Conservation (phyloP, 2,888 invertebrate genomes). For the Gisinianus flammeolus region DNA sequence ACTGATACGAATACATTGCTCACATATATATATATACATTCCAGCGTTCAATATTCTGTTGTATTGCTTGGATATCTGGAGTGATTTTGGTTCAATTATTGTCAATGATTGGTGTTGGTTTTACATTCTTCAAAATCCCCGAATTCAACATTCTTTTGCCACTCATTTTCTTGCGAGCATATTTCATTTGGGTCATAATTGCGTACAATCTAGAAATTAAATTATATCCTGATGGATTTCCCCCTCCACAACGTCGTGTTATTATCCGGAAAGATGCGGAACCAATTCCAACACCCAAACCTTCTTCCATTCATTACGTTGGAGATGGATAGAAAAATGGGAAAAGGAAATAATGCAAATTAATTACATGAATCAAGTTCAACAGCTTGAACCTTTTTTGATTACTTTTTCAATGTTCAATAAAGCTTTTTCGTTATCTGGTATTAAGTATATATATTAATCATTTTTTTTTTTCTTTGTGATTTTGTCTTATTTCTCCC, state of each 20-base stretch:
- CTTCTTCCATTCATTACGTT: neutral
- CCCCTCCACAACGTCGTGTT: neutral
- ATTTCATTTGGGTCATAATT: slow-evolving; percentile 20
- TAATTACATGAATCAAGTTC: too few species aligned
- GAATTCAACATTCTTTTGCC: neutral
- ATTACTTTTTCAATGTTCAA: too few species aligned
- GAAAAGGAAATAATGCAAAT: too few species aligned
- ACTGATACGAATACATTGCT: too few species aligned
- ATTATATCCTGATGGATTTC: slow-evolving; percentile 29
- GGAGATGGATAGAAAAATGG: slow-evolving; percentile 23
- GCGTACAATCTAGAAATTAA: neutral
- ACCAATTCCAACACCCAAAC: neutral
- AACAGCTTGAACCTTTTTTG: too few species aligned
- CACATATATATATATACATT: too few species aligned
- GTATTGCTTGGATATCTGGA: neutral
- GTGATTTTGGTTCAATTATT: neutral
- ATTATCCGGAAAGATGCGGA: neutral
- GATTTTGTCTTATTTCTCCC: too few species aligned
- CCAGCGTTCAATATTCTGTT: neutral
- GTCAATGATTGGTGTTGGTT: neutral
- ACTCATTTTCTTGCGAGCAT: neutral
- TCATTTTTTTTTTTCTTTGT: too few species aligned
- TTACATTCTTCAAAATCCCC: neutral
- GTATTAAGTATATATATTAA: too few species aligned
- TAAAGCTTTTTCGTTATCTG: too few species aligned